Percentiles rank a stretch among this genome's conserved stretches.
These are phyloP conservation scores for Phataginus tricuspis DNA, from an alignment of 2,797 vertebrate genomes.

Conservation along the genomic window DNA sequence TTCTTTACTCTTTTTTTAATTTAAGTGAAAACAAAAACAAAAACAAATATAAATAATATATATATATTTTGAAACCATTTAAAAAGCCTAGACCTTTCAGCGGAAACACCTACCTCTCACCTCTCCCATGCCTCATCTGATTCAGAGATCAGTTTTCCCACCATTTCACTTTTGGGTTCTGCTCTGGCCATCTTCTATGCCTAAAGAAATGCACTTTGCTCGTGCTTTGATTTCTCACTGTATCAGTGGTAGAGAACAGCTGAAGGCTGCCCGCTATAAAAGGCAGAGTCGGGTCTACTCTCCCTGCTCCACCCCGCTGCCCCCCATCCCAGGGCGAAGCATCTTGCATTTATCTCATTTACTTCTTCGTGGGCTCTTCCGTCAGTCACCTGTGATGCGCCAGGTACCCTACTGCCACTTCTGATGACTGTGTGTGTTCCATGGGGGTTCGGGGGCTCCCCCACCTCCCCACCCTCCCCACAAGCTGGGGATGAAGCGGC, in stretches of 20 bases:
- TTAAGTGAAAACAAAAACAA: not conserved
- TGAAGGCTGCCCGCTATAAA: not conserved
- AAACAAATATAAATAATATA: not conserved
- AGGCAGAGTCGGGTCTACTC: not conserved
- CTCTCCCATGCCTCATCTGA: not conserved
- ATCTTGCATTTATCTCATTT: no score
- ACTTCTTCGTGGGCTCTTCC: not conserved
- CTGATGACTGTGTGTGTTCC: no score
- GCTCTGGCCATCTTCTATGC: not conserved
- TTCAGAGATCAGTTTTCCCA: not conserved
- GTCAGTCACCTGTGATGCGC: not conserved
- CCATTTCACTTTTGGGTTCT: not conserved
- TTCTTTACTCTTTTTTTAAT: not conserved
- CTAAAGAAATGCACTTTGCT: not conserved
- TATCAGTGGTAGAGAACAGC: rapidly evolving
- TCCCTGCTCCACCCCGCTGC: not conserved
- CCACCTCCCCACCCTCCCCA: not conserved
- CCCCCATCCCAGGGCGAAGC: no score
- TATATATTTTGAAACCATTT: not conserved
- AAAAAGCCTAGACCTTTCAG: not conserved
- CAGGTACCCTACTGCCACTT: not conserved
- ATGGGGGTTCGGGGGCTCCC: no score
- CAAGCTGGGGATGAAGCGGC: not conserved
- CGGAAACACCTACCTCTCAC: not conserved
- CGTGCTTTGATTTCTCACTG: no score